phyloP scores from a whole-genome alignment of 2,113 vertebrate species.

The Bambusicola thoracicus region DNA sequence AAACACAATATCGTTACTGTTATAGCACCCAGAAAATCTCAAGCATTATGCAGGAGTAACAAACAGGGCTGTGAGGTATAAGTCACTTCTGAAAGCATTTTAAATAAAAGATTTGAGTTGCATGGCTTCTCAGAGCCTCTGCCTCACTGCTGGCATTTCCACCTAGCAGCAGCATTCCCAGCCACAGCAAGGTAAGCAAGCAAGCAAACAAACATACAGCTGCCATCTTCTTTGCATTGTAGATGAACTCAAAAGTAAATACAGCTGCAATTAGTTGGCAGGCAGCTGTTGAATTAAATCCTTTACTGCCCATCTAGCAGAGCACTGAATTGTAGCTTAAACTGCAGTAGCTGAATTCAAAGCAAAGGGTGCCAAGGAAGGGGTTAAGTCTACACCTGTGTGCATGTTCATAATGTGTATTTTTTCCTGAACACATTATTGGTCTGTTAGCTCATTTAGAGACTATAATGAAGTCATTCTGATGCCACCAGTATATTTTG shows the following conservation, averaged over 20 bases:
- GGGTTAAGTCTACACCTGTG: conserved; percentile 48
- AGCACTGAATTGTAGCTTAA: not conserved
- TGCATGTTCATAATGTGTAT: not conserved
- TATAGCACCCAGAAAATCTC: not conserved
- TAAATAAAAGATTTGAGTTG: not conserved
- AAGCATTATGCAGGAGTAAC: not conserved
- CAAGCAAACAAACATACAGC: not conserved
- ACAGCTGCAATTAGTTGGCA: not conserved
- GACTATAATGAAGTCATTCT: conserved; percentile 53
- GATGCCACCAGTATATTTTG: conserved; percentile 46
- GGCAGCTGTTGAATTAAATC: not conserved
- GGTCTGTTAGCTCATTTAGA: conserved; percentile 46
- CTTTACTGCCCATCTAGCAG: not conserved
- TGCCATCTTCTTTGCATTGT: not conserved
- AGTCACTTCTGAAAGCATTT: not conserved
- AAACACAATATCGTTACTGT: not conserved
- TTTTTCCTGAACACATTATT: conserved; percentile 32
- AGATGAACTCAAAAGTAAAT: conserved; percentile 1
- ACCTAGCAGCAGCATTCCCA: not conserved
- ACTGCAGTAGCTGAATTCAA: not conserved
- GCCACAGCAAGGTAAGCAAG: not conserved
- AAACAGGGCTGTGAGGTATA: not conserved
- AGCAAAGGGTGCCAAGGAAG: not conserved
- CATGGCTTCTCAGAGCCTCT: not conserved
- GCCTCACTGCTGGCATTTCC: not conserved